phyloP scores from a whole-genome alignment of 2,113 vertebrate species.

The Ciconia stormi region DNA sequence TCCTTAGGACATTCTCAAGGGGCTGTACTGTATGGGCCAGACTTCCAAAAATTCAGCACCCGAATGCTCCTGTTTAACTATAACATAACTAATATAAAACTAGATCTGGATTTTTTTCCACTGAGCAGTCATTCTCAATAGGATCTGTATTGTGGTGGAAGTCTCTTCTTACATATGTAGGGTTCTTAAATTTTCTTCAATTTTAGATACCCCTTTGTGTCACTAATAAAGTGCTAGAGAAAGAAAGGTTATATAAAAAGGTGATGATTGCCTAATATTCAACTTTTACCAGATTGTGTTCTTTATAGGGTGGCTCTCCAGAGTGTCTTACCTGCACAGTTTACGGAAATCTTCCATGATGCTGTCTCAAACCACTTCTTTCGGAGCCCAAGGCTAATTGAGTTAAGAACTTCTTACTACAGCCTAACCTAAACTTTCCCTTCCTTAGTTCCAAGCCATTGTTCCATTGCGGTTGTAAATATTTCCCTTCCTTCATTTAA shows the following conservation, averaged over 20 bases:
- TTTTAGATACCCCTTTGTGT: neutral
- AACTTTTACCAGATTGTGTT: neutral
- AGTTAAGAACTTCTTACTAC: slow-evolving; percentile 22
- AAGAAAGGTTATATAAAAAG: neutral
- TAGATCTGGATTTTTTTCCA: neutral
- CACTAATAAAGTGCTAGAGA: neutral
- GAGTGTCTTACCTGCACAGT: neutral
- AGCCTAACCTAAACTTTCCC: slow-evolving; percentile 39
- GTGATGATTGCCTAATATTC: neutral
- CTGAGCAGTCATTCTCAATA: neutral
- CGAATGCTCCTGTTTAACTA: neutral
- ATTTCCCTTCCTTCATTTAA: slow-evolving; percentile 68
- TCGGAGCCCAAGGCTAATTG: neutral
- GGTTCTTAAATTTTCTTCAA: neutral
- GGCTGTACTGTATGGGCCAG: rapidly evolving
- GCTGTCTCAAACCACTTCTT: neutral
- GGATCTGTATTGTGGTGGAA: neutral
- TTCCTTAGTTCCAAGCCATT: slow-evolving; percentile 68
- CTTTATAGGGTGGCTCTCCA: neutral
- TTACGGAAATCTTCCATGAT: neutral
- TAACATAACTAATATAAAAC: rapidly evolving
- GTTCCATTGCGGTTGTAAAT: slow-evolving; percentile 64
- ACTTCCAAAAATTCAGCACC: neutral
- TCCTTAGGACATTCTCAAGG: neutral
- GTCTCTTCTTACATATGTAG: neutral